Evolutionary conservation across 92 coral and sea anemone species (phyloP).

Genomic region (Zoanthus sociatus): DNA sequence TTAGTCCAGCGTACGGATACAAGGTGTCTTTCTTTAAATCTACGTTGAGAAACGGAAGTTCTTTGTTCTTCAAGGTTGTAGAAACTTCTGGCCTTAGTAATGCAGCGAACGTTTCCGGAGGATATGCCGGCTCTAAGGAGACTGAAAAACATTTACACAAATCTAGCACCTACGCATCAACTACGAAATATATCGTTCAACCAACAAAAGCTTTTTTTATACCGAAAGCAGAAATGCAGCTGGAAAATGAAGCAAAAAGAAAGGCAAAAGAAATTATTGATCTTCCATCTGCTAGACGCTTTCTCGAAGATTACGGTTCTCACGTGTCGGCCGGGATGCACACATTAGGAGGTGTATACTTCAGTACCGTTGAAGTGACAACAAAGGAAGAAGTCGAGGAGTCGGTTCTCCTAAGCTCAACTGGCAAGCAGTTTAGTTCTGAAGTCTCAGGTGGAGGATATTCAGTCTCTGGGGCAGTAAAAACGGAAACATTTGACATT

Average conservation of each 20-base stretch:
- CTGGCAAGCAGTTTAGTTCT: constrained; percentile 15
- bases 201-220: constrained; percentile 31
- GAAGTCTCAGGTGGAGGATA: constrained; percentile 18
- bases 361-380: constrained; percentile 20
- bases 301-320: constrained; percentile 20
- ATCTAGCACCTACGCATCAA: constrained; percentile 25
- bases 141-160: background rate
- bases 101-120: constrained; percentile 24
- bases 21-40: constrained; percentile 14
- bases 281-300: constrained; percentile 3
- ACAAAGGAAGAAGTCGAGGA: constrained; percentile 21
- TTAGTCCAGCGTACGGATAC: constrained; percentile 13
- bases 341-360: constrained; percentile 30
- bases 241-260: constrained; percentile 3
- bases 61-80: constrained; percentile 17
- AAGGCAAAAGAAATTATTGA: constrained; percentile 2
- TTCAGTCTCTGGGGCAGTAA: background rate
- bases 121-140: constrained; percentile 11
- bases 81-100: constrained; percentile 38
- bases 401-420: background rate
- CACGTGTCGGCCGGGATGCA: constrained; percentile 34
- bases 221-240: constrained; percentile 29
- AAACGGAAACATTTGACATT: background rate
- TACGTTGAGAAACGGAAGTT: constrained; percentile 1
- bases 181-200: constrained; percentile 23